Evolutionary conservation across 2,888 invertebrate species (phyloP).

Genomic region (Dilophus febrilis): DNA sequence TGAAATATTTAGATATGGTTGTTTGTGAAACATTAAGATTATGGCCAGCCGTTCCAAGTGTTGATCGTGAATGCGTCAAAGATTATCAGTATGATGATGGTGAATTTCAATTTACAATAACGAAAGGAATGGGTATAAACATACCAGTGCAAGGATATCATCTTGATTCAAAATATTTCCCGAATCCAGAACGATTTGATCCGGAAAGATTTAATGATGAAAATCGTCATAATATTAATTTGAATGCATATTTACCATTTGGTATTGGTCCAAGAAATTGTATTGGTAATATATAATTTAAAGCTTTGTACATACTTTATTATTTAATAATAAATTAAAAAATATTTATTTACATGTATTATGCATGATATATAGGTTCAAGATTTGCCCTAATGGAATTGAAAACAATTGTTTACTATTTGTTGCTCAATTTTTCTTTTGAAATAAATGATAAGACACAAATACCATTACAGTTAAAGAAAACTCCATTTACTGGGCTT

Average conservation of each 20-base stretch:
- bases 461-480: conserved; percentile 6
- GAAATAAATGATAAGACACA: conserved; percentile 5
- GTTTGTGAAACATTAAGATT: conserved; percentile 33
- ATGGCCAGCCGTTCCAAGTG: conserved; percentile 30
- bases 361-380: neutral
- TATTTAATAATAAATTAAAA: too few species aligned
- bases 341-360: too few species aligned
- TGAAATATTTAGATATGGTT: conserved; percentile 45
- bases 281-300: conserved; percentile 29
- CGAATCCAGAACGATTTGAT: conserved; percentile 38
- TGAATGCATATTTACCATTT: conserved; percentile 35
- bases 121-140: conserved; percentile 18
- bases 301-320: neutral
- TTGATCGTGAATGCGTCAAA: conserved; percentile 34
- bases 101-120: conserved; percentile 17
- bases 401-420: conserved; percentile 6
- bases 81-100: conserved; percentile 28
- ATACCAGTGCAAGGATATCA: conserved; percentile 33
- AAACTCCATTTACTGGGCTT: neutral
- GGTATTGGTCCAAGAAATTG: conserved; percentile 44
- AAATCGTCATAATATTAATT: conserved; percentile 33
- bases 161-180: conserved; percentile 33
- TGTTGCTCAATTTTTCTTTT: conserved; percentile 5
- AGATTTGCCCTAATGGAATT: conserved; percentile 9
- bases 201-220: conserved; percentile 40